phyloP scores from a whole-genome alignment of 1,140 invertebrate genomes.

The Saxidomus purpurata region DNA sequence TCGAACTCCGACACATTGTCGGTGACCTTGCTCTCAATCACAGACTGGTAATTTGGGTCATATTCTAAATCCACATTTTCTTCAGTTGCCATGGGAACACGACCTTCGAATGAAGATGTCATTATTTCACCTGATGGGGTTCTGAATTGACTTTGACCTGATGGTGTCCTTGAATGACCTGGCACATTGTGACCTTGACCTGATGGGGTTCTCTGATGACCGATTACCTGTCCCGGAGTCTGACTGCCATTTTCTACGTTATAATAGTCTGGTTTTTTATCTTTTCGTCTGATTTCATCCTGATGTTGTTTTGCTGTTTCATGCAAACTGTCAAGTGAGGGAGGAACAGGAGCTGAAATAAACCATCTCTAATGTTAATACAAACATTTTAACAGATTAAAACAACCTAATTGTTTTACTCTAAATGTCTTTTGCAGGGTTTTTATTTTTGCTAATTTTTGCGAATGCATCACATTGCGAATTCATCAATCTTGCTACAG shows the following conservation, averaged over 20 bases:
- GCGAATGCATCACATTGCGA: no score
- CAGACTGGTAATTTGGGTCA: slow-evolving; percentile 73
- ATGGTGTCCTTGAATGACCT: slow-evolving; percentile 49
- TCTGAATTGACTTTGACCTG: slow-evolving; percentile 50
- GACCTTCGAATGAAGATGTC: slow-evolving; percentile 53
- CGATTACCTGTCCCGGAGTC: slow-evolving; percentile 17
- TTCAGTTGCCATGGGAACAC: slow-evolving; percentile 28
- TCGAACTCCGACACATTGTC: slow-evolving; percentile 74
- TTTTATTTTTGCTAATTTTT: no score
- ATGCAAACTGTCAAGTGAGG: slow-evolving; percentile 79
- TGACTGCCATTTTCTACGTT: slow-evolving; percentile 27
- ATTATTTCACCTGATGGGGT: slow-evolving; percentile 45
- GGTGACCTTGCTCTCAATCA: slow-evolving; percentile 63
- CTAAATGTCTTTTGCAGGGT: no score
- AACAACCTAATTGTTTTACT: no score
- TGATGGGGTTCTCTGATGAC: slow-evolving; percentile 25
- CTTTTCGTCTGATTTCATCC: slow-evolving; percentile 69
- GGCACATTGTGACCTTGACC: slow-evolving; percentile 38
- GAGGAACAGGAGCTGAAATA: slow-evolving; percentile 72
- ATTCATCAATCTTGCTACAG: no score
- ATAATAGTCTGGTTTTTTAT: slow-evolving; percentile 55
- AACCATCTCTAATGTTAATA: no score
- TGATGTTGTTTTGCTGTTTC: slow-evolving; percentile 74
- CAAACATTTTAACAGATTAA: no score
- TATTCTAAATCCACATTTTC: slow-evolving; percentile 62